A percentile compares a stretch with the other conserved stretches of the same genome.
These are phyloP conservation scores for Aurelia coerulea DNA, from an alignment of 30 jellyfish, hydroid and myxozoan species.

Conservation along the genomic window DNA sequence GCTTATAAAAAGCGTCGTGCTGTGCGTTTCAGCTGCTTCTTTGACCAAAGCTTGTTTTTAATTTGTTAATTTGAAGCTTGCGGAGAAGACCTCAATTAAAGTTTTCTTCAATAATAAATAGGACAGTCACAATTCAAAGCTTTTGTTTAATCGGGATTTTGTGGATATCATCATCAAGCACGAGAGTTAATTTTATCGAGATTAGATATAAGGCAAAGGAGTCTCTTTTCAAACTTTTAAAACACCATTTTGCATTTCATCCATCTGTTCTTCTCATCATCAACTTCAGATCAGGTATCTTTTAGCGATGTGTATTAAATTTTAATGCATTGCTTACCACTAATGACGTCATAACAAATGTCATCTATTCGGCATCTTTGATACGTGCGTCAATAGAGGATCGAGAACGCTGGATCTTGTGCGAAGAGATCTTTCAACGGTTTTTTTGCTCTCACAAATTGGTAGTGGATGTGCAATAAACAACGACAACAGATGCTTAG, in stretches of 20 bases:
- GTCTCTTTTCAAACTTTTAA: neutral
- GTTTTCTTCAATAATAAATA: constrained; percentile 8
- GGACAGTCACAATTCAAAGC: neutral
- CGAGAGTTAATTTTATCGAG: neutral
- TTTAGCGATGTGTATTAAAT: neutral
- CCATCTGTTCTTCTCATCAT: neutral
- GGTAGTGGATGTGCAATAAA: too few relatives aligned
- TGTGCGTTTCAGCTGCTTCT: constrained; percentile 8
- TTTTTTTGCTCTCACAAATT: too few relatives aligned
- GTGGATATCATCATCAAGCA: constrained; percentile 2
- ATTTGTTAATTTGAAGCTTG: neutral
- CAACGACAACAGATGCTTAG: too few relatives aligned
- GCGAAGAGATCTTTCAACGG: too few relatives aligned
- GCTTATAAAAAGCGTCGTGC: neutral
- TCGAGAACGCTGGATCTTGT: too few relatives aligned
- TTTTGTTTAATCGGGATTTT: constrained; percentile 1
- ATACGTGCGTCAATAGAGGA: too few relatives aligned
- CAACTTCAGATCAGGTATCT: neutral
- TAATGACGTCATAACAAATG: neutral
- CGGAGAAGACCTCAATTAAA: neutral
- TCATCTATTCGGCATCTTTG: neutral
- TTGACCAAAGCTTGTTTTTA: neutral
- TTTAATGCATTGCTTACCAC: neutral
- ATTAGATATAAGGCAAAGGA: neutral
- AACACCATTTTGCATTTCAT: neutral